Conservation (phyloP, 1,140 invertebrate species). For the Halyomorpha halys region DNA sequence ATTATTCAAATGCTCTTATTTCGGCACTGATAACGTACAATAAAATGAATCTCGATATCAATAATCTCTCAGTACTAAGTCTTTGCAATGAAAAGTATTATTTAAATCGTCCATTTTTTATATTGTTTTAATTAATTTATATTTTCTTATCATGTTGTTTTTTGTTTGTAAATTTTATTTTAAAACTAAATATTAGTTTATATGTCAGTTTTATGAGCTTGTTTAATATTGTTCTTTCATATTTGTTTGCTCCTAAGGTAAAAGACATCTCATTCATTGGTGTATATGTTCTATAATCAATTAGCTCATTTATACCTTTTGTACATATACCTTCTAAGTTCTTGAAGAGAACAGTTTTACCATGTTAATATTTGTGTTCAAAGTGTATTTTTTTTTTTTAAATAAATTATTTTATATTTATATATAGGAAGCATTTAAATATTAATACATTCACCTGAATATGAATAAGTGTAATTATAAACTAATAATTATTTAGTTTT, state of each 20-base stretch:
- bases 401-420: constrained; percentile 2
- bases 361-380: constrained; percentile 8
- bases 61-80: not conserved
- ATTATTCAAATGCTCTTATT: not conserved
- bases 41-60: not conserved
- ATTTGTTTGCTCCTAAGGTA: not conserved
- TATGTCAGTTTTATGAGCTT: constrained; percentile 6
- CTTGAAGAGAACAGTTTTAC: constrained; percentile 3
- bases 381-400: constrained; percentile 4
- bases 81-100: constrained; percentile 19
- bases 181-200: constrained; percentile 1
- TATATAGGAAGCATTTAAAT: constrained; percentile 1
- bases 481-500: not conserved
- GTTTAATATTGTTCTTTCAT: not conserved
- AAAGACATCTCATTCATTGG: constrained; percentile 10
- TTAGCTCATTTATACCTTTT: not conserved
- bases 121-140: constrained; percentile 8
- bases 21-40: constrained; percentile 5
- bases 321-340: not conserved
- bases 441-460: constrained; percentile 3
- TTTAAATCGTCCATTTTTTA: constrained; percentile 19
- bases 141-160: constrained; percentile 14
- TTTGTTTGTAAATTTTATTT: constrained; percentile 22
- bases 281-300: not conserved
- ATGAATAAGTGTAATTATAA: not conserved